phyloP scores from a whole-genome alignment of 2,113 vertebrate species.

The Haplochromis vanheusdeni region DNA sequence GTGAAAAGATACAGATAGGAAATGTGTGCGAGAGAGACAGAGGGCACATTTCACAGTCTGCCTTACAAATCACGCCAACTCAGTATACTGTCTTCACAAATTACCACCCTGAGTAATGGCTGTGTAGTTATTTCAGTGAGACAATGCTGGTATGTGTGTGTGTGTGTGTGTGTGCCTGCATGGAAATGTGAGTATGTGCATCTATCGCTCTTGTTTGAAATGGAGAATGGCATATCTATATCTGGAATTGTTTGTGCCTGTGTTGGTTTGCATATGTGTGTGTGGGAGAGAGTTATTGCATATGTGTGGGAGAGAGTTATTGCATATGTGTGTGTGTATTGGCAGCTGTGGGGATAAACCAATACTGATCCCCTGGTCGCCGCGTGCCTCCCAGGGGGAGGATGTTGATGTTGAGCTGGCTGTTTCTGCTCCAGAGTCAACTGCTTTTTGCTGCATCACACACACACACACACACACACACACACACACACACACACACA shows the following conservation, averaged over 20 bases:
- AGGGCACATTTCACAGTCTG: constrained; percentile 33
- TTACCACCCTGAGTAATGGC: constrained; percentile 7
- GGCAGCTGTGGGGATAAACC: constrained; percentile 67
- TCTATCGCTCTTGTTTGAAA: constrained; percentile 10
- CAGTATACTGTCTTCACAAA: constrained; percentile 47
- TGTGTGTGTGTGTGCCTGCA: not conserved
- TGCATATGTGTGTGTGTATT: constrained; percentile 29
- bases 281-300: not conserved
- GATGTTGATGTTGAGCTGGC: constrained; percentile 68
- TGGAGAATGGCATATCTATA: not conserved
- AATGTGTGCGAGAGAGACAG: constrained; percentile 6
- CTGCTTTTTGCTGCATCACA: constrained; percentile 54
- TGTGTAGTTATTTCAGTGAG: constrained; percentile 15
- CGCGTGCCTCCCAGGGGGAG: constrained; percentile 63
- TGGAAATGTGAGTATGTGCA: not conserved
- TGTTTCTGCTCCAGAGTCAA: constrained; percentile 58
- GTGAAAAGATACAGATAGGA: too few relatives aligned
- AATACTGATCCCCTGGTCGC: constrained; percentile 62
- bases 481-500: constrained; percentile 11
- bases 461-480: not conserved
- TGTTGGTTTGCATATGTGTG: not conserved
- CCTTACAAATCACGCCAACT: constrained; percentile 35
- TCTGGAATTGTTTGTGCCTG: not conserved
- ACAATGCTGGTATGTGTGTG: not conserved
- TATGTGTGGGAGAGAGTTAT: not conserved